Evolutionary conservation across 2,888 invertebrate genomes (phyloP), one percentile per base, ranked within the genome.

Genomic region (Hecatera dysodea): DNA sequence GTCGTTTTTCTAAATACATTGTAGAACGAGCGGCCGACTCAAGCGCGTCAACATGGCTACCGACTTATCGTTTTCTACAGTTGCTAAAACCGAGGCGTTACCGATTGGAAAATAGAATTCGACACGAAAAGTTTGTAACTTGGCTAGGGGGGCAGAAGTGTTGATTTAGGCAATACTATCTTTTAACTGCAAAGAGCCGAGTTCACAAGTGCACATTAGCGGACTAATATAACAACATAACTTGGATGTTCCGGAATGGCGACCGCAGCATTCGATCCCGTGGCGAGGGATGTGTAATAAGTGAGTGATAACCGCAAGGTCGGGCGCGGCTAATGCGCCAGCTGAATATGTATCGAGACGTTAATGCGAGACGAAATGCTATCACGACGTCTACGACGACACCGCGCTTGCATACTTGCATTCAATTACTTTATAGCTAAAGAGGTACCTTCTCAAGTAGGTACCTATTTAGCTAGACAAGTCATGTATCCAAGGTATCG

Each of bases 271-370:
- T 72, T 70, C n/a, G 61, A 70, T 74, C 60, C 60, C 24, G 57
- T 24, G 53, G 50, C 19, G 27, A 24, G 22, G 22, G 50, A 67
- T 65, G 69, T 75, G 50, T 59, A 68, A 77, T 82, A 67, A 78
- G 66, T 75, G n/a, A 81, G 67, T 69, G 36, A 62, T 78, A 79
- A 76, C 81, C 72, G 69, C 82, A 82, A 82, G 72, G 75, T 83
- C 77, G 80, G 81, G 72, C 73, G 27, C 36, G 11, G 53, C 78
- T 90, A 89, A 90, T 89, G 88, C 84, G 80, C 75, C 84, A 88
- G 79, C 83, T 91, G 90, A 92, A 90, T 91, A 90, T 91, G 88
- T 90, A 91, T 90, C 84, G 84, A 86, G 85, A 86, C 79, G 79
- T 78, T 81, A 72, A 81, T 80, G 85, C 80, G 87, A 86, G 83